Conservation (phyloP, 1,140 invertebrate species). For the Macrosteles quadrilineatus region DNA sequence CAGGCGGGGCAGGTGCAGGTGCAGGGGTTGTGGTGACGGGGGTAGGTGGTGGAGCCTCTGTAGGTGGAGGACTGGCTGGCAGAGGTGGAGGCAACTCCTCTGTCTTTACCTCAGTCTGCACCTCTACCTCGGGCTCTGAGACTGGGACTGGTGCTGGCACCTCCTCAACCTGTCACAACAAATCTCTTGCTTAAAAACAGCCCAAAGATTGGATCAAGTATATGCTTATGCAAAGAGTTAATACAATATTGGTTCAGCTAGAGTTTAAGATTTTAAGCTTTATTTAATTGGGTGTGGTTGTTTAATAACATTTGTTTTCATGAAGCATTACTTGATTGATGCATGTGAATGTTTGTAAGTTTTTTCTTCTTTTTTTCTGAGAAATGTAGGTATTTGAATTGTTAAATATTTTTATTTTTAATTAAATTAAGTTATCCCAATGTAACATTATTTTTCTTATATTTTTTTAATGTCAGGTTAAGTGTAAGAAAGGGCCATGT, state of each 20-base stretch:
- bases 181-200: neutral
- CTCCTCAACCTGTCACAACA: neutral
- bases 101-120: constrained; percentile 28
- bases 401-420: too few relatives aligned
- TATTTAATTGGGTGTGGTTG: too few relatives aligned
- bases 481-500: too few relatives aligned
- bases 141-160: neutral
- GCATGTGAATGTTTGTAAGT: too few relatives aligned
- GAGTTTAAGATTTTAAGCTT: too few relatives aligned
- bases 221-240: neutral
- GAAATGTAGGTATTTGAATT: too few relatives aligned
- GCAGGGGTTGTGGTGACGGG: constrained; percentile 33
- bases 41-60: constrained; percentile 40
- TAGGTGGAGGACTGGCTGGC: constrained; percentile 39
- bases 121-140: constrained; percentile 19
- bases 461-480: too few relatives aligned
- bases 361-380: too few relatives aligned
- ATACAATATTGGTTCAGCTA: neutral
- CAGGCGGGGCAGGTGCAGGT: neutral
- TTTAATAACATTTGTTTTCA: too few relatives aligned
- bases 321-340: too few relatives aligned
- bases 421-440: too few relatives aligned
- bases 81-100: constrained; percentile 37
- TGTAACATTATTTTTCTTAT: too few relatives aligned
- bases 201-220: neutral